Conservation (phyloP, 2,888 invertebrate genomes). For the Crematogaster levior region DNA sequence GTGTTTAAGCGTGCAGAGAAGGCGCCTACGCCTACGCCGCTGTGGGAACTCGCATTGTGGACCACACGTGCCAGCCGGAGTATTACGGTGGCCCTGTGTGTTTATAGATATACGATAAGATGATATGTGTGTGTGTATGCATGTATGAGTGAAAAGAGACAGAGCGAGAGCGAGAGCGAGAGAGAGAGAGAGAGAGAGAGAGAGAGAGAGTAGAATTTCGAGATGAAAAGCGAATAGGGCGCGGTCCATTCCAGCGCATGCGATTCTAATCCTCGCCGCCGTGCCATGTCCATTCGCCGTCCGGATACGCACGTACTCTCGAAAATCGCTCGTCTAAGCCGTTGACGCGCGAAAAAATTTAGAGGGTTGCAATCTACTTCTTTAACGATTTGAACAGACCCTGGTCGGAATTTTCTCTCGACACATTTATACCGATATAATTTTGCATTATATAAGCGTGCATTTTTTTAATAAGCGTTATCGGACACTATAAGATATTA, state of each 20-base stretch:
- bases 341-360: conserved; percentile 63
- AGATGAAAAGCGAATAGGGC: conserved; percentile 81
- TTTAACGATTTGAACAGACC: background rate
- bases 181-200: conserved; percentile 41
- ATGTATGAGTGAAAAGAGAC: conserved; percentile 55
- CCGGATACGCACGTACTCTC: conserved; percentile 71
- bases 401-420: background rate
- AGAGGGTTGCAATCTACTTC: background rate
- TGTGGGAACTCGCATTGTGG: conserved; percentile 88
- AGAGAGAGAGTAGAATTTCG: conserved; percentile 49
- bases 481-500: background rate
- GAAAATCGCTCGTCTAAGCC: conserved; percentile 71
- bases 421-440: background rate
- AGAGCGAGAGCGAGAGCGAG: conserved; percentile 41
- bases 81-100: conserved; percentile 83
- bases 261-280: conserved; percentile 78
- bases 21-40: conserved; percentile 63
- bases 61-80: conserved; percentile 87
- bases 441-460: background rate
- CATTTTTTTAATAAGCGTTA: too few relatives aligned
- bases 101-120: conserved; percentile 58
- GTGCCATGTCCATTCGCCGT: conserved; percentile 70
- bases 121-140: conserved; percentile 29
- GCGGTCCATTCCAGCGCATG: conserved; percentile 83
- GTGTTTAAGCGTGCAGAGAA: conserved; percentile 37